Base-by-base conservation (phyloP, 2,797 vertebrate genomes). In the Schizothorax lantsangensis region DNA sequence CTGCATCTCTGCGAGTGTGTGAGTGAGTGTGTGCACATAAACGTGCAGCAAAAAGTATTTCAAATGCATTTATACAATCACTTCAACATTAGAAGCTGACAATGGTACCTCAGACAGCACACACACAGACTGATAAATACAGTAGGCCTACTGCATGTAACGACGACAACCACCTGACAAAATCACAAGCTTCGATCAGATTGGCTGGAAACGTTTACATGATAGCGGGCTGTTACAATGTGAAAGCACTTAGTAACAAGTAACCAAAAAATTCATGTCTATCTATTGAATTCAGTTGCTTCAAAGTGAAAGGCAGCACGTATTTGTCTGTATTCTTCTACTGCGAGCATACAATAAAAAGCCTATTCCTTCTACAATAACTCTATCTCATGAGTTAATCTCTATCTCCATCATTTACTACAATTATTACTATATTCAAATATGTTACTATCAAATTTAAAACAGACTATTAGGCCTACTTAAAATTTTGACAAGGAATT, bases 1-100 rank as follows among this genome's bases (percentile, higher is more conserved):
- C 85, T 64, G 40, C 47, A 38, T 40, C 91, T 36, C 19, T 75
- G 71, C 62, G 45, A 19, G 71, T 85, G 73, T 52, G 75, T 64
- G 66, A 38, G 38, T 54, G 38, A 30, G 69, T 21, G 3, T 72
- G 17, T 68, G 30, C 54, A 36, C 52, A 68, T 74, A 40, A 19
- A 73, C 14, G 14, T 72, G 47, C 52, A 45, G 49, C 23, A 26
- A 54, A 78, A 33, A 40, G 68, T 43, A 57, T 81, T 69, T 82
- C 45, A 57, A 82, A 45, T 85, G 54, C 33, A 72, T 80, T 81
- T 59, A 84, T 86, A 59, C 57, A 79, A 57, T 43, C 15, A 71
- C 47, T 49, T 40, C 26, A 79, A 47, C 75, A 77, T 79, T 72
- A 87, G 45, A 77, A 78, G 49, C 38, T 68, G 66, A 82, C 72